These are phyloP conservation scores for Caenorhabditis auriculariae DNA, from an alignment of 2,888 invertebrate genomes.

Conservation along the genomic window DNA sequence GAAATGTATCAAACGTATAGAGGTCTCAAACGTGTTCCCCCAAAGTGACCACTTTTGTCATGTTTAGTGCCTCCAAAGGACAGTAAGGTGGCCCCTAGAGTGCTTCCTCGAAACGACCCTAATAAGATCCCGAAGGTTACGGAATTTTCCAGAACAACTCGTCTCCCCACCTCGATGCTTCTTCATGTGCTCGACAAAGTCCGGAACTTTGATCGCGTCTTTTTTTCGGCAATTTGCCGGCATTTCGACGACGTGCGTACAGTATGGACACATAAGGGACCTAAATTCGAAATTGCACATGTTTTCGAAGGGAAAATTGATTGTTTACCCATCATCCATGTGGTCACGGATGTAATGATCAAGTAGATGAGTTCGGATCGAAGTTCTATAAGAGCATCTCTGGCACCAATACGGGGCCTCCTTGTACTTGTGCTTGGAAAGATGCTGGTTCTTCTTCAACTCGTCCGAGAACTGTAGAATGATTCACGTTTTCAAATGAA, in stretches of 20 bases:
- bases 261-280: neutral
- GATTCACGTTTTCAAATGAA: neutral
- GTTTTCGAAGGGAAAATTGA: too few relatives aligned
- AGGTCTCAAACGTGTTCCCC: too few relatives aligned
- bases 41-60: neutral
- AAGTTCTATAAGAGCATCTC: constrained; percentile 29
- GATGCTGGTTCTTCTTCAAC: constrained; percentile 3
- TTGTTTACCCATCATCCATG: too few relatives aligned
- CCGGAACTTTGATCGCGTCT: neutral
- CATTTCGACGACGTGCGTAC: neutral
- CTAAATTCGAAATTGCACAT: too few relatives aligned
- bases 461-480: neutral
- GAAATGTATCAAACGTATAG: too few relatives aligned
- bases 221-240: neutral
- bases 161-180: neutral
- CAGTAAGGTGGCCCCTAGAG: too few relatives aligned
- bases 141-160: too few relatives aligned
- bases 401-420: constrained; percentile 34
- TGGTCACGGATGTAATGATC: constrained; percentile 28
- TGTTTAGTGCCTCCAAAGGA: too few relatives aligned
- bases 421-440: constrained; percentile 11
- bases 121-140: too few relatives aligned
- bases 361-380: constrained; percentile 14
- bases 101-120: too few relatives aligned
- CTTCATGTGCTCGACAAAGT: constrained; percentile 1